Percentiles rank a stretch among this genome's conserved stretches.
These are phyloP conservation scores for Ovis aries DNA, from an alignment of 2,113 vertebrate species.

Conservation along the genomic window ARS-UI_Ramb_v3.0 NC_056065.1:76534501-76535000, in stretches of 20 bases:
- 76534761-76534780: background rate
- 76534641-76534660: background rate
- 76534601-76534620: background rate
- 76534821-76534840: background rate
- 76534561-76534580: background rate
- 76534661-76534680: background rate
- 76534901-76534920: background rate
- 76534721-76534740: background rate
- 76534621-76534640: background rate
- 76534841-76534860: background rate
- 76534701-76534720: background rate
- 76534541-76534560: fast-evolving
- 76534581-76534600: background rate
- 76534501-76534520: background rate
- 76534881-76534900: background rate
- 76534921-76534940: background rate
- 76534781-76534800: background rate
- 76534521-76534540: background rate
- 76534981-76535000: background rate
- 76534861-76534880: background rate
- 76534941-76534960: background rate
- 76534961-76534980: background rate
- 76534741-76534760: background rate
- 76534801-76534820: background rate
- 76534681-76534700: background rate